Conservation (phyloP, 2,797 vertebrate species). For the Macrochelys suwanniensis region DNA sequence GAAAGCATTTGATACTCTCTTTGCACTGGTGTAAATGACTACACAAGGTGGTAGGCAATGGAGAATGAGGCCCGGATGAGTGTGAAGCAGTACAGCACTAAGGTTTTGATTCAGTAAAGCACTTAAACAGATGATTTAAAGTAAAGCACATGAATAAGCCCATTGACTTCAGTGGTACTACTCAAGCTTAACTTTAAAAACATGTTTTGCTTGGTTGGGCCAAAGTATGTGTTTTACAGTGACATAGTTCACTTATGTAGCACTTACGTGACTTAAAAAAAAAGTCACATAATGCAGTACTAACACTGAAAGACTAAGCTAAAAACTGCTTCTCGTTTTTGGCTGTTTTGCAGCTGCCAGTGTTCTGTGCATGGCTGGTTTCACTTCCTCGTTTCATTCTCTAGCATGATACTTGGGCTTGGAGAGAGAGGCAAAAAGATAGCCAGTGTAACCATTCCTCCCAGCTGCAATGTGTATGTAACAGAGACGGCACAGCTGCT, state of each 20-base stretch:
- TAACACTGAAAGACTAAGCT: background rate
- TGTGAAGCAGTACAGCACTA: background rate
- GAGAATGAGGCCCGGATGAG: rapidly evolving
- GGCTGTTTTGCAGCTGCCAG: background rate
- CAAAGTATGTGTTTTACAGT: background rate
- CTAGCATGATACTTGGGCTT: background rate
- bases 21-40: background rate
- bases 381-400: slow-evolving; percentile 30
- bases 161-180: background rate
- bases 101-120: background rate
- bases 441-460: background rate
- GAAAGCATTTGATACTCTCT: background rate
- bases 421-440: too few species aligned
- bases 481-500: background rate
- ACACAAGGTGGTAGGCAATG: background rate
- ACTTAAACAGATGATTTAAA: background rate
- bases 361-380: background rate
- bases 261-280: background rate
- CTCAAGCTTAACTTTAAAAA: background rate
- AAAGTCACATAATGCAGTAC: background rate
- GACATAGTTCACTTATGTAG: background rate
- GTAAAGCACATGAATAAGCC: background rate
- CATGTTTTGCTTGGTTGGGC: background rate
- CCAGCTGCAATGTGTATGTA: background rate
- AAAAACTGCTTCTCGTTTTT: background rate